Evolutionary conservation across 2,797 vertebrate genomes (phyloP).

Genomic region (Rhabdophis nuchalis): DNA sequence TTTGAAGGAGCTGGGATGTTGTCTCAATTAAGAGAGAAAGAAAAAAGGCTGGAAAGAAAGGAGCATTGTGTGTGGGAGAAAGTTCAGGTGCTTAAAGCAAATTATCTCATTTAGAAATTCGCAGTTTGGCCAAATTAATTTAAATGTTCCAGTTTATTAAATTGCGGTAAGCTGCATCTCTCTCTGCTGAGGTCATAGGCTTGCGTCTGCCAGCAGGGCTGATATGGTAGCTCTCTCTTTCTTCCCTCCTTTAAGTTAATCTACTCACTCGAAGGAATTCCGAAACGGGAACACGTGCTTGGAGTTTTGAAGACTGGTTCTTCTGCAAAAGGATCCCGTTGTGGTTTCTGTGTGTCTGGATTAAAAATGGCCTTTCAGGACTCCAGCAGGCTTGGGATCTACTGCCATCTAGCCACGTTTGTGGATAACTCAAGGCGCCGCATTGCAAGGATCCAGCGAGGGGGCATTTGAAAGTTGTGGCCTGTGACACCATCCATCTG

Average conservation of each 20-base stretch:
- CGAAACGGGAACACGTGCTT: background rate
- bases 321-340: background rate
- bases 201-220: background rate
- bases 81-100: background rate
- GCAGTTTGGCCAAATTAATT: background rate
- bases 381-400: background rate
- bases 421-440: background rate
- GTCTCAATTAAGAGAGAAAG: background rate
- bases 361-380: slow-evolving; percentile 37
- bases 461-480: background rate
- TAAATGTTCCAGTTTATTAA: background rate
- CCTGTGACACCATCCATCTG: background rate
- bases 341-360: background rate
- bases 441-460: background rate
- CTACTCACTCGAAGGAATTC: background rate
- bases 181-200: background rate
- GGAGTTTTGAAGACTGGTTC: background rate
- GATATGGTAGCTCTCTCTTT: background rate
- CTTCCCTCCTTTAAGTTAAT: background rate
- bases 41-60: background rate
- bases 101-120: background rate
- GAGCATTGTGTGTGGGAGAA: background rate
- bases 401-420: slow-evolving; percentile 29
- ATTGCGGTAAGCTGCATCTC: background rate
- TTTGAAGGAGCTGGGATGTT: background rate